phyloP scores from a whole-genome alignment of 1,140 invertebrate species.

The Thrips palmi region DNA sequence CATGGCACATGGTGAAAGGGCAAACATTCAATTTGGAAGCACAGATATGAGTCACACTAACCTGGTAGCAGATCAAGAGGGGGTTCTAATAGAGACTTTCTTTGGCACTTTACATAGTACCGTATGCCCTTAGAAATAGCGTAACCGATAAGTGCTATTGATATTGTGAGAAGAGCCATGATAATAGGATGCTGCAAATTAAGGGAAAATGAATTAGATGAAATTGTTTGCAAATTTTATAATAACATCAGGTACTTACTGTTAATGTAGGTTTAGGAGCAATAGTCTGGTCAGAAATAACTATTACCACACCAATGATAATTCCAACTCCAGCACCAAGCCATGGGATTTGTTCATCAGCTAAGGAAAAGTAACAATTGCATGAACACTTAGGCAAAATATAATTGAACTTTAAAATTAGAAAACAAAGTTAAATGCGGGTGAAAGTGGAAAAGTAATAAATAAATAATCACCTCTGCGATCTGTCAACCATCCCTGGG shows the following conservation, averaged over 20 bases:
- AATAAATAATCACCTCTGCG: conserved; percentile 22
- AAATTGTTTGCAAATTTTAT: not conserved
- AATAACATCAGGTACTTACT: conserved; percentile 28
- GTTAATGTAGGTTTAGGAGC: conserved; percentile 42
- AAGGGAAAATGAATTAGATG: conserved; percentile 8
- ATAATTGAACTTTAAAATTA: not conserved
- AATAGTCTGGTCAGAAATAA: conserved; percentile 46
- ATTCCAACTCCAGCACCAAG: conserved; percentile 53
- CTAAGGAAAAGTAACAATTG: conserved; percentile 26
- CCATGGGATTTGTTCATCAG: conserved; percentile 53
- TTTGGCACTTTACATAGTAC: conserved; percentile 32
- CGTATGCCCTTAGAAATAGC: conserved; percentile 30
- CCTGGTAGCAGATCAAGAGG: conserved; percentile 29
- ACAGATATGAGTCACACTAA: conserved; percentile 13
- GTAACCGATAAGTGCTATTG: conserved; percentile 37
- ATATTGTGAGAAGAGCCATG: conserved; percentile 35
- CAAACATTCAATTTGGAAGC: conserved; percentile 3
- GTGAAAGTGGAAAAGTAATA: conserved; percentile 4
- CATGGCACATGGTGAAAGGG: conserved; percentile 15
- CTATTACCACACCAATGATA: conserved; percentile 46
- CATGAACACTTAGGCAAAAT: not conserved
- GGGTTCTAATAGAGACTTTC: conserved; percentile 30
- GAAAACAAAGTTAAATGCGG: conserved; percentile 1
- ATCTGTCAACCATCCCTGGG: conserved; percentile 35
- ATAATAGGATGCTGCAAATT: conserved; percentile 34